A percentile compares a stretch with the other conserved stretches of the same genome.
Evolutionary conservation across 2,113 vertebrate genomes (phyloP).

Genomic region (Hippotragus niger): DNA sequence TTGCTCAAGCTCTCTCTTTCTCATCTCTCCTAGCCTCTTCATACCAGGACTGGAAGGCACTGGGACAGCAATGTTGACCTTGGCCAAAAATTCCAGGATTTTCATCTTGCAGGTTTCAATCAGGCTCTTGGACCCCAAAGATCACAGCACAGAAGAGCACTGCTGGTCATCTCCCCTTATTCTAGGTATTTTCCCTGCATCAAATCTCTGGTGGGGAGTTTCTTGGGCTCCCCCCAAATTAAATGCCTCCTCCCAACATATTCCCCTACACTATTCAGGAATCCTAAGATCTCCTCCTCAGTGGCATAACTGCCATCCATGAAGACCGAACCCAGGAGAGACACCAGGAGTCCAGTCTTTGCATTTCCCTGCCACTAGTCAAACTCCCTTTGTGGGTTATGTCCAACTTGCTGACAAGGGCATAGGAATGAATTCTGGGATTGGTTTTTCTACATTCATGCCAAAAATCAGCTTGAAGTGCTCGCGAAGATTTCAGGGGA

Average conservation of each 20-base stretch:
- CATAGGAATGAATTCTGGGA: not conserved
- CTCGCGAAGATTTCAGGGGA: not conserved
- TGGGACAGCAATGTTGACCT: not conserved
- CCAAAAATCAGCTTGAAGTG: not conserved
- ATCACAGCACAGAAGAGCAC: not conserved
- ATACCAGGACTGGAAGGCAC: not conserved
- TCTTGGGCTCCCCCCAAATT: not conserved
- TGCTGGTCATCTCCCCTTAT: not conserved
- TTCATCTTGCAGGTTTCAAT: not conserved
- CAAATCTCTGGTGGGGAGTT: not conserved
- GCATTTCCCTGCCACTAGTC: not conserved
- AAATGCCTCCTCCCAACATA: not conserved
- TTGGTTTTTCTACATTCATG: not conserved
- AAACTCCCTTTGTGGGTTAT: not conserved
- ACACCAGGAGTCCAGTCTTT: not conserved
- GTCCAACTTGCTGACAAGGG: not conserved
- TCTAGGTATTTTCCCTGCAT: not conserved
- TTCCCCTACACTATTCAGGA: not conserved
- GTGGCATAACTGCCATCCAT: not conserved
- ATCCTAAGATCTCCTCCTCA: not conserved
- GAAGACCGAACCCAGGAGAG: not conserved
- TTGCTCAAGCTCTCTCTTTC: not conserved
- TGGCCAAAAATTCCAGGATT: not conserved
- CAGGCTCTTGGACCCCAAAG: not conserved
- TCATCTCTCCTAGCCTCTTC: not conserved